Evolutionary conservation across 2,888 invertebrate genomes (phyloP), one percentile per base, ranked within the genome.

Genomic region (Hipparchia sbordonii): DNA sequence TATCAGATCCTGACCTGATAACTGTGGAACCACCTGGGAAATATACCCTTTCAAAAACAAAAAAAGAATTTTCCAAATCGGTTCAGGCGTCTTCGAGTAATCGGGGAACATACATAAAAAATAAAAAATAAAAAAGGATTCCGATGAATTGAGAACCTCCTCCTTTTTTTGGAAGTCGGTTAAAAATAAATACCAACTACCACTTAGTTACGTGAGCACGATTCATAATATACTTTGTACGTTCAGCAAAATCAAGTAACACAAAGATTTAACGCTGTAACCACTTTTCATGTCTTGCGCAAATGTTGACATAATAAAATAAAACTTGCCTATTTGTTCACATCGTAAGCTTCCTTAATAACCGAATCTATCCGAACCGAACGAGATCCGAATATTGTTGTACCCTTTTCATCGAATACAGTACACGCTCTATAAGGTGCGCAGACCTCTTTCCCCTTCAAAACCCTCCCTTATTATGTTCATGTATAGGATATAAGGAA

Each of bases 381-480:
- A 82, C 80, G 84, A 81, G 86, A 87, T 81, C 82, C 83, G 83
- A 88, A 87, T 87, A 88, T 87, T 85, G 86, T 85, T 82, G 81
- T 85, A 85, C 85, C 86, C 84, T 85, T 82, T 84, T 87, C 85
- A 84, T 84, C 81, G 82, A 82, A 84, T 84, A 84, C 82, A 85
- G 82, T 84, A 84, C 87, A 86, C 87, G 88, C 87, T 91, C 90
- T 91, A 57, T 90, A 88, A 88, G 89, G 87, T 89, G 88, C 86
- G 87, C 87, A 85, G 89, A 90, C 90, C 90, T 89, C 90, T 90
- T 91, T 89, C 85, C 87, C 87, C 88, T 86, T 91, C 89, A 92
- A 91, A 91, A 91, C 90, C 89, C 86, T 89, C 87, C 89, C 88
- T 91, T 92, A 92, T 93, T 92, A 91, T 91, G 88, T 90, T 89